Base-by-base conservation (phyloP, 2,113 vertebrate genomes). In the Ariopsis seemanni region DNA sequence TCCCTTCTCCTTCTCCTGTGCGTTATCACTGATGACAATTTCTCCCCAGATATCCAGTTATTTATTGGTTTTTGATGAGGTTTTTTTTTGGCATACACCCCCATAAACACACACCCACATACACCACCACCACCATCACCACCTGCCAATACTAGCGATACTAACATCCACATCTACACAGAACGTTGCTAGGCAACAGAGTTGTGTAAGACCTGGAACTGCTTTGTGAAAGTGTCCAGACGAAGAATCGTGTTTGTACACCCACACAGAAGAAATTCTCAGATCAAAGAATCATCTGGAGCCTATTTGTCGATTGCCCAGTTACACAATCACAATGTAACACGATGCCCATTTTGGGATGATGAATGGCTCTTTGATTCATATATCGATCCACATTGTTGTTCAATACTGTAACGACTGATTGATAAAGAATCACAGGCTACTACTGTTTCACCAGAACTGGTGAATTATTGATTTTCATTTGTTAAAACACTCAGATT, bases 171-270 rank as follows among this genome's bases (percentile, higher is more conserved):
- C 93, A 94, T 91, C 93, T 89, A 91, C 93, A 94, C 91, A 86
- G 92, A 82, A 65, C 83, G 97, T 98, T 97, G 96, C 97, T 94
- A 96, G 92, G 96, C 94, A 97, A 96, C 96, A 92, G 89, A 93
- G 92, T 95, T 95, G 93, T 88, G 92, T 89, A 92, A 92, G 89
- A 89, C 91, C 91, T 86, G 90, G 92, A 93, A 92, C 93, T 91
- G 92, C 89, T 90, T 85, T 91, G 20, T 90, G 92, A 93, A 92
- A 92, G 91, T 74, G 88, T 88, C 82, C 84, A 75, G 88, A 87
- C 85, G 52, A 83, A n/a, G 72, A 55, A 79, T 74, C 65, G 42
- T 30, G 86, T 30, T 87, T 62, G 10, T n/a, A 71, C 57, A 65
- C 57, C 72, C 71, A 87, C 48, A 57, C 58, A 30, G 20, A 78